Evolutionary conservation across 2,113 vertebrate genomes (phyloP), one percentile per base, ranked within the genome.

Genomic region (Alligator mississippiensis): DNA sequence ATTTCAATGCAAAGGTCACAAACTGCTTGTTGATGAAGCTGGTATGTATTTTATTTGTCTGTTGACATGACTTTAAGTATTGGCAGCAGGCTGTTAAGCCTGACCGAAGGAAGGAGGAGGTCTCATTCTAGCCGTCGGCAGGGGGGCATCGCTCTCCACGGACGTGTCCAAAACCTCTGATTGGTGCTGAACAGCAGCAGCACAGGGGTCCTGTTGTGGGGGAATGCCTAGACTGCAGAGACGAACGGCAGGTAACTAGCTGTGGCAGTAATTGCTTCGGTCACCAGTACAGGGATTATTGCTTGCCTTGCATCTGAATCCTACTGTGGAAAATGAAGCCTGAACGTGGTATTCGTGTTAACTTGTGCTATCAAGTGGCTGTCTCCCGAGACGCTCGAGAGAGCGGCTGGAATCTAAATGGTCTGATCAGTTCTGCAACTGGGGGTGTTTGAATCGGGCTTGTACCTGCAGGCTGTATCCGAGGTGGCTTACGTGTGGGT

Each of bases 21-120:
- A 98, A 99, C 95, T 99, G 98, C 96, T 94, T 98, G 64, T 88
- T 98, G 96, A 99, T 99, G 99, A 99, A 99, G 62, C 96, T 99
- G 99, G 99, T 99, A 94, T 77, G 98, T 79, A 0, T 0, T 81
- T 30, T 19, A 80, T 82, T 92, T 77, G 38, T 59, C 27, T 0
- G 0, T 14, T 4, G 2, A 1, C 5, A 34, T 62, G 61, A n/a
- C 14, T 55, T 70, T 30, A 58, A 16, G 14, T 12, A 74, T 30
- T 47, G 24, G 38, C 34, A 21, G 22, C 21, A 38, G 34, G 11
- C 30, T 70, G 30, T 70, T 70, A 70, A 70, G 30, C 34, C 18
- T 38, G 68, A 22, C 21, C 47, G 38, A 6, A 21, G 34, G 25
- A 22, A 22, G 13, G 70, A 6, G 19, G 12, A 15, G 70, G 70